These are phyloP conservation scores for Sciurus vulgaris DNA, from an alignment of 2,797 vertebrate genomes.

Conservation along the genomic window DNA sequence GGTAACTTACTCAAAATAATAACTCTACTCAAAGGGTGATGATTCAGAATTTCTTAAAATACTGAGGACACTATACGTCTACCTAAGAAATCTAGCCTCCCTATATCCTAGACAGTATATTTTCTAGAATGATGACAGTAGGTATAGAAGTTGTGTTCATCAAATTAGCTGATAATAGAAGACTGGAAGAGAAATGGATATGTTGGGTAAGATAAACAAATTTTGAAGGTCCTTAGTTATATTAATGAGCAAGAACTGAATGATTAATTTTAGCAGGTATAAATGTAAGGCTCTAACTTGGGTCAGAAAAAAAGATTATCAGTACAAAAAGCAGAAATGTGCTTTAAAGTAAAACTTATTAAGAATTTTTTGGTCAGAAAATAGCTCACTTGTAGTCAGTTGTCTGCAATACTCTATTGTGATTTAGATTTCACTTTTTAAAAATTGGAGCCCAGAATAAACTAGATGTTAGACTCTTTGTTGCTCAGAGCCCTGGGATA, in stretches of 20 bases:
- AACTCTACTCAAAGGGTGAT: neutral
- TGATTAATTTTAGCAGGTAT: conserved; percentile 34
- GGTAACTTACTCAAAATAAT: neutral
- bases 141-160: neutral
- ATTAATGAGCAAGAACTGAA: neutral
- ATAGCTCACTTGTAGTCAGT: neutral
- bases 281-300: neutral
- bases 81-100: neutral
- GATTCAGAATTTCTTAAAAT: neutral
- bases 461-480: neutral
- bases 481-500: neutral
- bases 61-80: neutral
- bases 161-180: neutral
- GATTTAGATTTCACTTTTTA: conserved; percentile 13
- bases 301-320: neutral
- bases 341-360: neutral
- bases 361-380: neutral
- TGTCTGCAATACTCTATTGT: neutral
- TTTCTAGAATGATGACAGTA: neutral
- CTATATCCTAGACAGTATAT: neutral
- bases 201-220: neutral
- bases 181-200: neutral
- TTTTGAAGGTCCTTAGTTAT: neutral
- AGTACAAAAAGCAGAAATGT: neutral
- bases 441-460: neutral